Evolutionary conservation across 2,888 invertebrate species (phyloP).

Genomic region (Sipha maydis): DNA sequence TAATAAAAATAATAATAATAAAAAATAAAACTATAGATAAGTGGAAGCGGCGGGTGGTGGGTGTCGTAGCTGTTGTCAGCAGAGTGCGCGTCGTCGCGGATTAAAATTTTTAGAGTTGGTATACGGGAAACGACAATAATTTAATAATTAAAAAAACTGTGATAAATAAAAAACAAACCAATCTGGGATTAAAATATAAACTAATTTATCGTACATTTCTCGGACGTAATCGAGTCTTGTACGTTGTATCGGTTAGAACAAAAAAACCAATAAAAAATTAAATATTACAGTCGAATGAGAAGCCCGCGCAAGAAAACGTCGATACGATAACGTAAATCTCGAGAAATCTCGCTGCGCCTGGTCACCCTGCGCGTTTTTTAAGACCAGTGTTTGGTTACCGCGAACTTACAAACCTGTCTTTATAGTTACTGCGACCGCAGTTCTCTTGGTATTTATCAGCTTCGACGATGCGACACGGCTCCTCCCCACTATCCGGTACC

Average conservation of each 20-base stretch:
- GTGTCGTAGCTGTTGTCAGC: neutral
- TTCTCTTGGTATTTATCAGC: neutral
- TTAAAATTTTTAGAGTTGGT: neutral
- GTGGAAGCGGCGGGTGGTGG: neutral
- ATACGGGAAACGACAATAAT: no score
- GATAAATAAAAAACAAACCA: neutral
- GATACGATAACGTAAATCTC: neutral
- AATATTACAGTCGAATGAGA: neutral
- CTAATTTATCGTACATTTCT: neutral
- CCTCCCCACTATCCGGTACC: neutral
- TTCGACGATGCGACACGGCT: neutral
- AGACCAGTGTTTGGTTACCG: neutral
- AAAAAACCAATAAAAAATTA: neutral
- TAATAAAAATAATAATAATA: neutral
- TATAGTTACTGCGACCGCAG: neutral
- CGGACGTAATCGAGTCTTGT: neutral
- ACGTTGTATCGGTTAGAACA: neutral
- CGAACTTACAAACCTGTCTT: neutral
- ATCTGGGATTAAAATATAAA: neutral
- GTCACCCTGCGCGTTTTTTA: neutral
- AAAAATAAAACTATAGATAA: neutral
- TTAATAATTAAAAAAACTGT: neutral
- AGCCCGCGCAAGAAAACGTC: no score
- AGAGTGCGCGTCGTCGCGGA: neutral
- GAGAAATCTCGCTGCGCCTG: neutral